Evolutionary conservation across 2,888 invertebrate species (phyloP), one percentile per base, ranked within the genome.

Genomic region (Patella pellucida): DNA sequence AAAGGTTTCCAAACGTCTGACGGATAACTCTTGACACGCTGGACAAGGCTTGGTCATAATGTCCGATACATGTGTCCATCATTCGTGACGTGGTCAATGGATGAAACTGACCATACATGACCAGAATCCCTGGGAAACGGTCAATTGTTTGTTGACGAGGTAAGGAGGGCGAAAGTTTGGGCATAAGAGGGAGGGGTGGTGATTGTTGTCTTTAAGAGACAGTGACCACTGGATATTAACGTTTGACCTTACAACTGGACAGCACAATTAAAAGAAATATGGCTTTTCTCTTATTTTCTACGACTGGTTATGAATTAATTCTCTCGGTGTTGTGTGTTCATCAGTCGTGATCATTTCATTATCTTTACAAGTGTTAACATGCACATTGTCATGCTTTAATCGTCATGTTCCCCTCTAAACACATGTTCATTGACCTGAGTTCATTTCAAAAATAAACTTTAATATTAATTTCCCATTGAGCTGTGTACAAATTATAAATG

Each of bases 1-100:
- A 62, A 62, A 62, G 62, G 62, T 62, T 62, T 62, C 62, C 62
- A 62, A 62, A 62, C 62, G 19, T 62, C 62, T 62, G 62, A 62
- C 62, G 62, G 62, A 62, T 62, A 62, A 62, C 62, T 62, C 62
- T 62, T 62, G 62, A 62, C 62, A 62, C 62, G 62, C 62, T 62
- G 62, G 62, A 62, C 62, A 62, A 62, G 19, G 62, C 62, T 62
- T 62, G 62, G 23, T 62, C 62, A 62, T 62, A 62, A 62, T 62
- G 62, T 62, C 62, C 62, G 62, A 62, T 62, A 62, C 62, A 62
- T 23, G 62, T 62, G 62, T 62, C 62, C 62, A 62, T 62, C 62
- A 62, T 62, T 62, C 62, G 62, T 62, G 62, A 62, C 19, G 62
- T 62, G 23, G 19, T 62, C 19, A 62, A 62, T 62, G 23, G 62